Percentiles rank a stretch among this genome's conserved stretches.
Evolutionary conservation across 2,888 invertebrate species (phyloP).

Genomic region (Limnephilus auricula): DNA sequence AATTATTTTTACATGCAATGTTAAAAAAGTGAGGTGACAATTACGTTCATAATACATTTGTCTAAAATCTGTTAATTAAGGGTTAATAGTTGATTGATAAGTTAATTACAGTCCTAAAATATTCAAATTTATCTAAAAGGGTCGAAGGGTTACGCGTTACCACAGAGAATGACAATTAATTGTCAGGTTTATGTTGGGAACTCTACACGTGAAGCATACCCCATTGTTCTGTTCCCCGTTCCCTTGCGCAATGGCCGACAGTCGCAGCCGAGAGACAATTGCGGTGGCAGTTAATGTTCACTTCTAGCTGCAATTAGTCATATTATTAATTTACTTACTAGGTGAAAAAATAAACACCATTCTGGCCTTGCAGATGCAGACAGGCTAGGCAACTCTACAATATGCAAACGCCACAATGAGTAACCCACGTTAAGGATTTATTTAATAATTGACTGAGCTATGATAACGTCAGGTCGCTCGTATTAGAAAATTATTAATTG

Average conservation of each 20-base stretch:
- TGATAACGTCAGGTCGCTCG: not conserved
- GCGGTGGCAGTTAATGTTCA: constrained; percentile 18
- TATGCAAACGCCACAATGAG: constrained; percentile 16
- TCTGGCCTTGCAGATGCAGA: constrained; percentile 52
- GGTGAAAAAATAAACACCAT: constrained; percentile 10
- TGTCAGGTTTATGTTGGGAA: constrained; percentile 22
- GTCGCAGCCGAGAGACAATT: not conserved
- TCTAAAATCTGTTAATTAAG: too few relatives aligned
- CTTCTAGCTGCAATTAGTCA: constrained; percentile 54
- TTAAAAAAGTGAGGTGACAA: too few relatives aligned
- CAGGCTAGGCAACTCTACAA: constrained; percentile 20
- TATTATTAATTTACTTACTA: constrained; percentile 54
- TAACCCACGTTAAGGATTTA: constrained; percentile 29
- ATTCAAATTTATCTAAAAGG: not conserved
- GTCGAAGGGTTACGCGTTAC: not conserved
- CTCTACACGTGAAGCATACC: not conserved
- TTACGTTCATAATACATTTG: too few relatives aligned
- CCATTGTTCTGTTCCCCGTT: constrained; percentile 25
- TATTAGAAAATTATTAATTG: not conserved
- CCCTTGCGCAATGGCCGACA: constrained; percentile 46
- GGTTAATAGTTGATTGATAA: not conserved
- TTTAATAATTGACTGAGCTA: not conserved
- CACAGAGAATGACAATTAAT: not conserved
- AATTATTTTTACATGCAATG: too few relatives aligned
- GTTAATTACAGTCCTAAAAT: not conserved